phyloP scores from a whole-genome alignment of 1,140 invertebrate species.

The Phymastichus coffea region DNA sequence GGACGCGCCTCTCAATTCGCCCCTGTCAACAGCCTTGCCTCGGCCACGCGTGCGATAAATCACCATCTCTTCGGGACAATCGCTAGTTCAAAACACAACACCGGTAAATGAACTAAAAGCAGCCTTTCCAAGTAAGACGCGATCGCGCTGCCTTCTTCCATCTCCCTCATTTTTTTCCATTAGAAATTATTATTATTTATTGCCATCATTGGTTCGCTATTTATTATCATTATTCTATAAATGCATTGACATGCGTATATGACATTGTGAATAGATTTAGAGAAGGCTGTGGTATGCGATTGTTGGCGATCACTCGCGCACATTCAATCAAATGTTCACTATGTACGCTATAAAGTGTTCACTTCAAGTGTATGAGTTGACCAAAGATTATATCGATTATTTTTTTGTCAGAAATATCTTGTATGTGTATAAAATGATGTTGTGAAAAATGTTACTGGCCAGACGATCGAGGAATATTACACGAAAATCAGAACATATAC shows the following conservation, averaged over 20 bases:
- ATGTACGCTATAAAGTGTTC: no score
- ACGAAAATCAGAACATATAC: no score
- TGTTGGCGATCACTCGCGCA: not conserved
- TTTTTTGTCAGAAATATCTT: no score
- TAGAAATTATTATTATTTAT: no score
- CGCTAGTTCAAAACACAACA: slow-evolving; percentile 53
- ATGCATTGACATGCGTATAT: no score
- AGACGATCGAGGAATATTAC: not conserved
- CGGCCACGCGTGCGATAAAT: slow-evolving; percentile 72
- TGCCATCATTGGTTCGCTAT: no score
- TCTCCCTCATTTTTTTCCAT: no score
- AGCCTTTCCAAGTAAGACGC: slow-evolving; percentile 41
- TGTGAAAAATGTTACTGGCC: not conserved
- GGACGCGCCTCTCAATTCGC: slow-evolving; percentile 55
- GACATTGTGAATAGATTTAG: no score
- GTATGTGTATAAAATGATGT: not conserved
- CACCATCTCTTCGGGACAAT: slow-evolving; percentile 71
- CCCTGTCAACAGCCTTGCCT: slow-evolving; percentile 66
- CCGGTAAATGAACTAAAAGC: slow-evolving; percentile 41
- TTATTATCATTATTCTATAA: not conserved
- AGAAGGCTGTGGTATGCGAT: not conserved
- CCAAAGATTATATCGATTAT: no score
- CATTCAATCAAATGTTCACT: no score
- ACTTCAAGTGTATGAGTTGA: no score
- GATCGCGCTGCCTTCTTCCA: slow-evolving; percentile 35